Base-by-base conservation (phyloP, 2,797 vertebrate species). In the Enteromius treurensis region DNA sequence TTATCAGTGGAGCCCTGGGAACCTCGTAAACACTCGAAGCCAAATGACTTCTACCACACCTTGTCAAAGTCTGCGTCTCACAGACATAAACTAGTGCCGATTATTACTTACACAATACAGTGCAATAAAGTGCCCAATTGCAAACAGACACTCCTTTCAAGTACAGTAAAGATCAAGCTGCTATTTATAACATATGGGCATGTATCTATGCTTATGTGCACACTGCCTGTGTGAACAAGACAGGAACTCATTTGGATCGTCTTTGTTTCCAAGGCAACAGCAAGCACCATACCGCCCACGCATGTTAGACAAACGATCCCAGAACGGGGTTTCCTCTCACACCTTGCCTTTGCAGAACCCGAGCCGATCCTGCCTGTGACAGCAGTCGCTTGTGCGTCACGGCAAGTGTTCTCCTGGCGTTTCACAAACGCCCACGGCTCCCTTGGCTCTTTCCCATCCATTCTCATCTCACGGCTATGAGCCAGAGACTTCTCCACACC, bases 321-420 rank as follows among this genome's bases (percentile, higher is more conserved):
- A 53, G 76, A 85, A 45, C 45, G n/a, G 85, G 85, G 87, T 83
- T 88, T 88, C 87, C 85, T 86, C 77, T 73, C 32, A 23, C 60
- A 65, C 69, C 73, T n/a, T 71, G 29, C 47, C 7, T 83, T 34
- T 17, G 73, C 79, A 69, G 71, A 68, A 55, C 29, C 58, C 1
- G 0, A 49, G 55, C 29, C 6, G 17, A 67, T 67, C 32, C 60
- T 60, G 58, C 13, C 37, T 47, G 29, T 64, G 69, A 79, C 69
- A 68, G 42, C 37, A 77, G 29, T 23, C 49, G 10, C 9, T 32
- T 19, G 23, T 75, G 55, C 85, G 81, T 86, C 88, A 86, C 65
- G 34, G 69, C 77, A 81, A 79, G 42, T 23, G 58, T 83, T 87
- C 83, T 80, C 58, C 80, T 84, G 73, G 47, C 68, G 26, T 89